These are phyloP conservation scores for Apis laboriosa DNA, from an alignment of 1,140 invertebrate genomes.

Conservation along the genomic window DNA sequence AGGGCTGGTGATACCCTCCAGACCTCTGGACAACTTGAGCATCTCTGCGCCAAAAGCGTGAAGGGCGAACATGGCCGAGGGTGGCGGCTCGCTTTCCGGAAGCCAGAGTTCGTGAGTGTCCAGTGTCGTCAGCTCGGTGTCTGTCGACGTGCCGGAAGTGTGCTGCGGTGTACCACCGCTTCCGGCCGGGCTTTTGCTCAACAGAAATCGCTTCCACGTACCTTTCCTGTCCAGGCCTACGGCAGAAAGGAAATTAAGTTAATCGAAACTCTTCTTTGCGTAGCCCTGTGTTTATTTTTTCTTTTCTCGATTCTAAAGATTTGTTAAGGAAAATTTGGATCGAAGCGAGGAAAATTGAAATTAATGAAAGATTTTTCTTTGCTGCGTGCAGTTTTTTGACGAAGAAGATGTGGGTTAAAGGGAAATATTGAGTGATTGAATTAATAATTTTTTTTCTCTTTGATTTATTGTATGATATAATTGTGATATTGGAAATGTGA, in stretches of 20 bases:
- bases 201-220: conserved; percentile 83
- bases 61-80: conserved; percentile 89
- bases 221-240: conserved; percentile 76
- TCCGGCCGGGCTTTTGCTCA: conserved; percentile 76
- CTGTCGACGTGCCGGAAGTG: conserved; percentile 88
- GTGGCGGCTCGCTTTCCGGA: conserved; percentile 88
- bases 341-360: too few relatives aligned
- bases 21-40: conserved; percentile 88
- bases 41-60: conserved; percentile 92
- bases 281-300: too few relatives aligned
- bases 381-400: too few relatives aligned
- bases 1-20: conserved; percentile 82
- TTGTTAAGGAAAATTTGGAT: too few relatives aligned
- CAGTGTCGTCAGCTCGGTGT: conserved; percentile 89
- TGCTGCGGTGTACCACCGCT: conserved; percentile 84
- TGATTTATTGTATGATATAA: too few relatives aligned
- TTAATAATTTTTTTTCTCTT: too few relatives aligned
- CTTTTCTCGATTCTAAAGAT: neutral
- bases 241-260: too few relatives aligned
- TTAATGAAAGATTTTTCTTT: too few relatives aligned
- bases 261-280: neutral
- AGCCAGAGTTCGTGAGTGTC: conserved; percentile 91
- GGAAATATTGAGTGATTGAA: too few relatives aligned
- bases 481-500: too few relatives aligned
- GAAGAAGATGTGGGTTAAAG: too few relatives aligned